Evolutionary conservation across 2,888 invertebrate species (phyloP), one percentile per base, ranked within the genome.

Genomic region (Poecilus cupreus): DNA sequence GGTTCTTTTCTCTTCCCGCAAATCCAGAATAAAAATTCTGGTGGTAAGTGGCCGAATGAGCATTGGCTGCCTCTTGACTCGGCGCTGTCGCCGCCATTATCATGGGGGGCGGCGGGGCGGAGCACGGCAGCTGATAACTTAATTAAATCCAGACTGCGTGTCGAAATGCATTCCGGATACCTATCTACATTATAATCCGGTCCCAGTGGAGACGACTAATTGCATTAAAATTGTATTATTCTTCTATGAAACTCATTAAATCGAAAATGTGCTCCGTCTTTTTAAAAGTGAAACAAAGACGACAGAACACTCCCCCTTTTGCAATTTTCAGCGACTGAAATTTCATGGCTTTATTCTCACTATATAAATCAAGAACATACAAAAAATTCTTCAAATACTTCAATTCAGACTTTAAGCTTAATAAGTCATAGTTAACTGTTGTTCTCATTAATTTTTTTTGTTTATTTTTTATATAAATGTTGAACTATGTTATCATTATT

Each of bases 141-240:
- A 74, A 74, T 74, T 74, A 49, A 74, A 74, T 74, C 74, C 49
- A 13, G 16, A 32, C 64, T 64, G 24, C 74, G 49, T 74, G 74
- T 74, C 49, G 74, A 72, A 64, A 74, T 74, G 74, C 74, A 74
- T 74, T 74, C 24, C 26, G 49, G 74, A 20, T 54, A 54, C 54
- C 76, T 76, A 54, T 54, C 76, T 76, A 54, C 76, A 76, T 76
- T 37, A 57, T 57, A 57, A 76, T 76, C 54, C 54, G 5, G 24
- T 49, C 54, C 39, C 43, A 54, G 13, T 20, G 43, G 51, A 54
- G 37, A 54, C 57, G 54, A 22, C 57, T 76, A 76, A 76, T 76
- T 76, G 57, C 76, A 76, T 76, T 76, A 54, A 76, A 76, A 76
- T 76, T 76, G 57, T 76, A 76, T 76, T 76, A 76, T 76, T 57